Evolutionary conservation across 2,113 vertebrate genomes (phyloP).

Genomic region (Addax nasomaculatus): DNA sequence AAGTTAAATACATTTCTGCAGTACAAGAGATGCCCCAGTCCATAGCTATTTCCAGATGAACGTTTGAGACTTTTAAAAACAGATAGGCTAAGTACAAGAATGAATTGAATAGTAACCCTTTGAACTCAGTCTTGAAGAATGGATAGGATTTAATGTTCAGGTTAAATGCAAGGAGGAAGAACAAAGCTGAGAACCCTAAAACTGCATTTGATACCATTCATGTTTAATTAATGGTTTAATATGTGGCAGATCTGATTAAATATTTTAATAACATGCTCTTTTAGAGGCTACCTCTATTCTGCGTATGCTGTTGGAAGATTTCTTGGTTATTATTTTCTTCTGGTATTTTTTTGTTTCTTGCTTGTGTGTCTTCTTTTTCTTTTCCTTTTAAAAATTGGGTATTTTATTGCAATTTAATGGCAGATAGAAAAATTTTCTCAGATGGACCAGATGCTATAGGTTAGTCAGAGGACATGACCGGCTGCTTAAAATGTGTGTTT

Average conservation of each 20-base stretch:
- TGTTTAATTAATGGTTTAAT: background rate
- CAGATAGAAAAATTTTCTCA: background rate
- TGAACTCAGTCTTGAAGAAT: constrained; percentile 23
- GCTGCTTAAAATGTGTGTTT: constrained; percentile 14
- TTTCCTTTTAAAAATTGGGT: background rate
- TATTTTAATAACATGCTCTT: constrained; percentile 17
- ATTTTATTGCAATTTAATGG: constrained; percentile 10
- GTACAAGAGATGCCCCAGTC: background rate
- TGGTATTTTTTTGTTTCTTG: background rate
- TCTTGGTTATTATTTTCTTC: constrained; percentile 42
- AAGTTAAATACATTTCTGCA: constrained; percentile 36
- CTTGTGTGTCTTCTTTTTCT: background rate
- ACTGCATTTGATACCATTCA: background rate
- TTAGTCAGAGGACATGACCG: background rate
- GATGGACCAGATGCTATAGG: background rate
- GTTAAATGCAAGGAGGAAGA: constrained; percentile 16
- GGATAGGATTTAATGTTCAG: background rate
- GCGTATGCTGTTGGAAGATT: background rate
- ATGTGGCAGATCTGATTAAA: constrained; percentile 1
- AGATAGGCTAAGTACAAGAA: constrained; percentile 6
- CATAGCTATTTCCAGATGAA: constrained; percentile 8
- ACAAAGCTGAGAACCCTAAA: constrained; percentile 2
- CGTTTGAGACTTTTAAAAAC: background rate
- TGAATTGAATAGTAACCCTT: background rate
- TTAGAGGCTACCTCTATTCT: constrained; percentile 4